phyloP scores from a whole-genome alignment of 2,113 vertebrate species.

The Vulpes lagopus region DNA sequence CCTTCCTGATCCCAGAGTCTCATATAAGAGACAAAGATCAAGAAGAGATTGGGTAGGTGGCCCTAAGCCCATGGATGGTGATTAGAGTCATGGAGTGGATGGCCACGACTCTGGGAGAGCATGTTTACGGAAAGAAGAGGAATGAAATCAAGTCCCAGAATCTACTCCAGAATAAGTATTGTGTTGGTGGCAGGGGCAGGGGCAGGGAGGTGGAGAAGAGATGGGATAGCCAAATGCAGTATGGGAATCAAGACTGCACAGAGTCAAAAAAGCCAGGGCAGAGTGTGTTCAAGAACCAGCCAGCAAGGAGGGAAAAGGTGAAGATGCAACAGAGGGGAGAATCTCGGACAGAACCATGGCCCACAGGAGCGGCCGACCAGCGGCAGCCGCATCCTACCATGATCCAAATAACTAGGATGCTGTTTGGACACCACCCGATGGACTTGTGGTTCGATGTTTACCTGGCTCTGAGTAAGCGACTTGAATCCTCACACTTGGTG shows the following conservation, averaged over 20 bases:
- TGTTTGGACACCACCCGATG: fast-evolving
- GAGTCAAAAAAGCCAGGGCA: too few species aligned
- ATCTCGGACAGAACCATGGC: fast-evolving
- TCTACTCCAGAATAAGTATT: neutral
- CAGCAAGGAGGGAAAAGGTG: neutral
- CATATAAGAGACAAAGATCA: fast-evolving
- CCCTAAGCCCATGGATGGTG: neutral
- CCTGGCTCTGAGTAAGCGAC: neutral
- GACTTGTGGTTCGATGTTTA: neutral
- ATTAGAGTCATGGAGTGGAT: fast-evolving
- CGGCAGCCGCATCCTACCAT: fast-evolving
- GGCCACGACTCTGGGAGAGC: fast-evolving
- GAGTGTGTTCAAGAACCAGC: neutral
- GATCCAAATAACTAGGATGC: fast-evolving
- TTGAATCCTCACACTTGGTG: neutral
- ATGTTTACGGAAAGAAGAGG: neutral
- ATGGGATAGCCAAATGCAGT: too few species aligned
- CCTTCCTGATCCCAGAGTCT: fast-evolving
- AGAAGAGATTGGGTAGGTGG: too few species aligned
- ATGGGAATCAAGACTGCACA: neutral
- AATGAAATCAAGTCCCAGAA: too few species aligned
- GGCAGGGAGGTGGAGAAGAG: too few species aligned
- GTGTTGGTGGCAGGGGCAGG: too few species aligned
- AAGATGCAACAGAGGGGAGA: too few species aligned
- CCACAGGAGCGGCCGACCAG: neutral